These are phyloP conservation scores for Cebus imitator DNA, from an alignment of 2,113 vertebrate genomes.

Conservation along the genomic window DNA sequence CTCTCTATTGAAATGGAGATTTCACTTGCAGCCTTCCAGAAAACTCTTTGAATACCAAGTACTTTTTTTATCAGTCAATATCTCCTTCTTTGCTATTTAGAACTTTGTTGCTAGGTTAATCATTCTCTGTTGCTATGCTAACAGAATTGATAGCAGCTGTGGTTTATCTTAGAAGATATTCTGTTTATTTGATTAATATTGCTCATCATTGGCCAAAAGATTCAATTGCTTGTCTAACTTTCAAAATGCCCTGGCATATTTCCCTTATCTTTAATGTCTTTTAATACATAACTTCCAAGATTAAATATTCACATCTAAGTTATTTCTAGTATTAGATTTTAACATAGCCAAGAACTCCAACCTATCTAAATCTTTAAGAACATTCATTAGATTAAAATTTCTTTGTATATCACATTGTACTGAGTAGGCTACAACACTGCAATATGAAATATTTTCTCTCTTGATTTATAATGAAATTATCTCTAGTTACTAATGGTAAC, in stretches of 20 bases:
- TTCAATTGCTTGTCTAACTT: not conserved
- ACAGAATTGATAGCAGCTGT: not conserved
- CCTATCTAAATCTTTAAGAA: not conserved
- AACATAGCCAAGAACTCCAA: not conserved
- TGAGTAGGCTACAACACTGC: not conserved
- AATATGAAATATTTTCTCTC: conserved; percentile 6
- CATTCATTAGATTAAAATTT: conserved; percentile 10
- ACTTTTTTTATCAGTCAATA: not conserved
- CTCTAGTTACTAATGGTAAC: not conserved
- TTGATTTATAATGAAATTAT: conserved; percentile 19
- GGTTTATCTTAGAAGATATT: not conserved
- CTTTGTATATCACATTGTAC: not conserved
- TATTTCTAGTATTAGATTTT: not conserved
- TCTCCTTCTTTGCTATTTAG: not conserved
- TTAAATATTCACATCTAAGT: not conserved
- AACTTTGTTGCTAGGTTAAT: not conserved
- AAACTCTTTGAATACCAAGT: not conserved
- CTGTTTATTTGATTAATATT: not conserved
- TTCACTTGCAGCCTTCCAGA: not conserved
- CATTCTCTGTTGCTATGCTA: not conserved
- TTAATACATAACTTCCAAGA: not conserved
- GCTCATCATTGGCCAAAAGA: not conserved
- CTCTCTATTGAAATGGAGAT: not conserved
- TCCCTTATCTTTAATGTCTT: not conserved
- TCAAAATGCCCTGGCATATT: not conserved